Evolutionary conservation across 2,797 vertebrate species (phyloP).

Genomic region (Periparus ater): DNA sequence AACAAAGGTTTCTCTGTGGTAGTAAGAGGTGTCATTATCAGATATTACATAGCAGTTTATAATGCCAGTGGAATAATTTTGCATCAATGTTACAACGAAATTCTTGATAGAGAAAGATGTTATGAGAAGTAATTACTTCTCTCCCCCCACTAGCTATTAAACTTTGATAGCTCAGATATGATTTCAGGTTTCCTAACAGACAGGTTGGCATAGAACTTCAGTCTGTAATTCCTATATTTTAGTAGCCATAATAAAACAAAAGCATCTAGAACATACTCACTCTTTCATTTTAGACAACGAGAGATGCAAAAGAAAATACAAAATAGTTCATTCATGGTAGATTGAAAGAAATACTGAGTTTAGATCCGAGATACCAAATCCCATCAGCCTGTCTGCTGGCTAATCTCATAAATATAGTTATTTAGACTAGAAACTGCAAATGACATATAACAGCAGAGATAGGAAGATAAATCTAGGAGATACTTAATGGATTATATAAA

Average conservation of each 20-base stretch:
- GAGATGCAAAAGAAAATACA: background rate
- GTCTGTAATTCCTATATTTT: background rate
- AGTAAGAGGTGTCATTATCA: conserved; percentile 22
- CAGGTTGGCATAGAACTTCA: background rate
- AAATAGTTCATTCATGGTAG: background rate
- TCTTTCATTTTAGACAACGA: background rate
- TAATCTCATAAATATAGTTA: conserved; percentile 27
- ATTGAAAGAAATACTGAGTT: background rate
- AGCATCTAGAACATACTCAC: background rate
- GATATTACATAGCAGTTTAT: background rate
- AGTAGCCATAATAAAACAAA: background rate
- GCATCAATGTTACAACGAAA: conserved; percentile 5
- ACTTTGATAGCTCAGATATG: background rate
- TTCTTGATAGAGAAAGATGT: conserved; percentile 23
- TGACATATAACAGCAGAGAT: background rate
- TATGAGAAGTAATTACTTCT: background rate
- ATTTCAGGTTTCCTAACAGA: conserved; percentile 4
- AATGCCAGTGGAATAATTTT: conserved; percentile 53
- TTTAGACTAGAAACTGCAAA: conserved; percentile 39
- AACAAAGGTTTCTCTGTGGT: background rate
- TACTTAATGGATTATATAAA: conserved; percentile 27
- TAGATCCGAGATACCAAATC: background rate
- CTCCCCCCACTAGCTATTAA: background rate
- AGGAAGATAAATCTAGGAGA: conserved; percentile 36
- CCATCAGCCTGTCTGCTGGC: conserved; percentile 9